phyloP scores from a whole-genome alignment of 2,113 vertebrate species.

The Fulica atra region DNA sequence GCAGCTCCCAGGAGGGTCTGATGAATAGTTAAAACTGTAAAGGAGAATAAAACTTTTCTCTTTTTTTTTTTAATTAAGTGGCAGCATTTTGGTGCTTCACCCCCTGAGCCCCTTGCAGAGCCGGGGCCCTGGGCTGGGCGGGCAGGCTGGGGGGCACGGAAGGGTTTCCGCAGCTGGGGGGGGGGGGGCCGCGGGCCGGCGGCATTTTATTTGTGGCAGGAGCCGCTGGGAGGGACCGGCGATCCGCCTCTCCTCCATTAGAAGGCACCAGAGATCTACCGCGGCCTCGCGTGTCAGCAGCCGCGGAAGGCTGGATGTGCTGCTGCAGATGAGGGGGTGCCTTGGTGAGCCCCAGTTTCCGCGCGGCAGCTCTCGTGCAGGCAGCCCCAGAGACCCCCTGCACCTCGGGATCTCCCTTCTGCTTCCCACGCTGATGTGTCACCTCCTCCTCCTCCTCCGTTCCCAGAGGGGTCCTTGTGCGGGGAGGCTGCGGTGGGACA shows the following conservation, averaged over 20 bases:
- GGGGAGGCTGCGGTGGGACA: background rate
- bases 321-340: rapidly evolving
- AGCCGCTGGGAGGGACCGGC: background rate
- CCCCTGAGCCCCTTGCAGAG: background rate
- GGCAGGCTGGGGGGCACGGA: background rate
- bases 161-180: rapidly evolving
- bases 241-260: background rate
- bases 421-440: background rate
- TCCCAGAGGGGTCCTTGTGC: background rate
- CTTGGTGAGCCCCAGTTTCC: background rate
- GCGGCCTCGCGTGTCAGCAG: rapidly evolving
- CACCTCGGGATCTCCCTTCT: background rate
- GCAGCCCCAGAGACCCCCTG: background rate
- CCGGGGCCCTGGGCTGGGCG: rapidly evolving
- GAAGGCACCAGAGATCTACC: constrained; percentile 24
- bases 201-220: rapidly evolving
- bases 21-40: background rate
- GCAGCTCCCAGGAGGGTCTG: too few species aligned
- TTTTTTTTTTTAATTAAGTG: background rate
- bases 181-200: too few species aligned
- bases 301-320: background rate
- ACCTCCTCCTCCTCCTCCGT: background rate
- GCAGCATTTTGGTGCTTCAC: background rate
- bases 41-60: background rate
- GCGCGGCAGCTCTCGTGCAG: background rate